Conservation (phyloP, 2,113 vertebrate species). For the Glaucomys volans region DNA sequence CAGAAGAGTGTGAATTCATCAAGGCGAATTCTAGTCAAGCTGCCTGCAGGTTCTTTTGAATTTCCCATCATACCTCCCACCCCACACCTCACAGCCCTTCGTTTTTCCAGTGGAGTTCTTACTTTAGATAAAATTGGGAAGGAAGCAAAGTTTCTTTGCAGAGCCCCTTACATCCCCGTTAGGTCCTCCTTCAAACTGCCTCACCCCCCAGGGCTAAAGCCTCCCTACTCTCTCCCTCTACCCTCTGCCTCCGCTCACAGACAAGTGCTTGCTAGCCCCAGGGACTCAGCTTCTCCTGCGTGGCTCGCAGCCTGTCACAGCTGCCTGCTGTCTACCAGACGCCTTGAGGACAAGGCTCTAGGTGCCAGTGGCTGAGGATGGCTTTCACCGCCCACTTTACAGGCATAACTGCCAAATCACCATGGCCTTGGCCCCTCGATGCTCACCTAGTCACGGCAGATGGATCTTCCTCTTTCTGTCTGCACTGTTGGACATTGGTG, state of each 20-base stretch:
- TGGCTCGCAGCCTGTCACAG: neutral
- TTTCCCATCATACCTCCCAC: neutral
- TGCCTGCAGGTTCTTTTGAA: neutral
- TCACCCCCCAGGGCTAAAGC: neutral
- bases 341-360: neutral
- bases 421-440: neutral
- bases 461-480: neutral
- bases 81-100: neutral
- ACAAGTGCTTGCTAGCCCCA: neutral
- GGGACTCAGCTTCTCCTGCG: rapidly evolving
- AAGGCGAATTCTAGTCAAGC: neutral
- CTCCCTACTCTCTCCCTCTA: neutral
- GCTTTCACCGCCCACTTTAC: neutral
- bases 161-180: neutral
- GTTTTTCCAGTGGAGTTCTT: neutral
- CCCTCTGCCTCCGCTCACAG: neutral
- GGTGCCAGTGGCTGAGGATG: neutral
- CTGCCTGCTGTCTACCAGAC: neutral
- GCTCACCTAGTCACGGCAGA: neutral
- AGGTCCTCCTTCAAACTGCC: neutral
- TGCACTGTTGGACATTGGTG: neutral
- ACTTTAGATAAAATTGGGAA: neutral
- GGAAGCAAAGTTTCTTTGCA: neutral
- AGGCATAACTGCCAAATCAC: neutral
- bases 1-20: neutral